A percentile compares a stretch with the other conserved stretches of the same genome.
These are phyloP conservation scores for Uloborus plumipes DNA, from an alignment of 2,888 invertebrate genomes.

Conservation along the genomic window DNA sequence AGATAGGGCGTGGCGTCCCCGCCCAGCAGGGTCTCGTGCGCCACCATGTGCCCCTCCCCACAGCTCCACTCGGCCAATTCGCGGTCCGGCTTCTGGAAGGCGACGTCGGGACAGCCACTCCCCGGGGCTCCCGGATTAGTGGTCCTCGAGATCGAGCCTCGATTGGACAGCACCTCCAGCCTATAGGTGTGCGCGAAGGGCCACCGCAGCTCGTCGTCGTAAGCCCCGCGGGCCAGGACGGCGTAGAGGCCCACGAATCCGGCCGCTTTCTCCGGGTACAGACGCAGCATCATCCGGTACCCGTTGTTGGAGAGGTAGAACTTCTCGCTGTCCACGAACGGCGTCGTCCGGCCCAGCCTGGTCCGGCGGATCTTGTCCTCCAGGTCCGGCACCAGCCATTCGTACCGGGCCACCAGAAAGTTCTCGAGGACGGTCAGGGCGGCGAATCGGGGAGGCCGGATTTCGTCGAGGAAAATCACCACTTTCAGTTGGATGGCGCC, in stretches of 20 bases:
- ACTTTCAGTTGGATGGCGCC: constrained; percentile 58
- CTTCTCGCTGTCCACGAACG: constrained; percentile 62
- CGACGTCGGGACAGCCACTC: constrained; percentile 56
- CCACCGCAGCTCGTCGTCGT: constrained; percentile 53
- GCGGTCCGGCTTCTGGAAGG: constrained; percentile 52
- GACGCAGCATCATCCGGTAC: constrained; percentile 61
- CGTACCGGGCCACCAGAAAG: constrained; percentile 32
- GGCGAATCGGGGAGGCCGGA: constrained; percentile 58
- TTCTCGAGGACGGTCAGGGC: constrained; percentile 28
- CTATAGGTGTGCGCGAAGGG: constrained; percentile 49
- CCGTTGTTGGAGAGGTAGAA: constrained; percentile 61
- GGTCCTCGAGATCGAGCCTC: constrained; percentile 24
- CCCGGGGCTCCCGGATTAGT: constrained; percentile 40
- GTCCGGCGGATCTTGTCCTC: constrained; percentile 26
- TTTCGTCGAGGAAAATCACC: constrained; percentile 44
- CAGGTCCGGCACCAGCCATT: constrained; percentile 52
- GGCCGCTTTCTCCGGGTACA: constrained; percentile 51
- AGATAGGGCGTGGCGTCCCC: not conserved
- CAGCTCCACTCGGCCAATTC: constrained; percentile 64
- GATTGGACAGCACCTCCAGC: constrained; percentile 13
- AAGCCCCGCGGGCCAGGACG: constrained; percentile 39
- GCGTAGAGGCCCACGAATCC: constrained; percentile 57
- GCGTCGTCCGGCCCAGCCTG: constrained; percentile 11
- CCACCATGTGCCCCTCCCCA: constrained; percentile 61
- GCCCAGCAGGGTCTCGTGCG: constrained; percentile 35